Conservation (phyloP, 2,888 invertebrate genomes). For the Cenopis cana region DNA sequence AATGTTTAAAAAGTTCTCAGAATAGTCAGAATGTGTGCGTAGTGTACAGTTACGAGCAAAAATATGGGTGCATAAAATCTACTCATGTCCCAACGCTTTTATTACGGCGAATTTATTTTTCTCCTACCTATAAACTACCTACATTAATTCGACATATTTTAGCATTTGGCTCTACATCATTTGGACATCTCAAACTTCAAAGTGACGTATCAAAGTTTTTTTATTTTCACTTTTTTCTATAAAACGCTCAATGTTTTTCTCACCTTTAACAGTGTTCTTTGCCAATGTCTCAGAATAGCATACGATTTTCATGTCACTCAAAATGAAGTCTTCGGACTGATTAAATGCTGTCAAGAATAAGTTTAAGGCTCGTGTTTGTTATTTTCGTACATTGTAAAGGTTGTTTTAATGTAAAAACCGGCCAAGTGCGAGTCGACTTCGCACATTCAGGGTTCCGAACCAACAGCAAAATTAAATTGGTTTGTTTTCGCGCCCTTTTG, state of each 20-base stretch:
- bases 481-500: no score
- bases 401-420: slow-evolving; percentile 15
- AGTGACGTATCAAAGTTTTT: neutral
- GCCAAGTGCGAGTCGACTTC: no score
- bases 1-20: no score
- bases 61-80: no score
- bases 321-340: slow-evolving; percentile 38
- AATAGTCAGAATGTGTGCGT: no score
- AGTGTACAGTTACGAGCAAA: no score
- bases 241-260: slow-evolving; percentile 2
- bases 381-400: slow-evolving; percentile 9
- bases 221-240: neutral
- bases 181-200: neutral
- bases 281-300: neutral
- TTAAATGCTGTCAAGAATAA: slow-evolving; percentile 34
- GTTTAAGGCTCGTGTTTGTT: slow-evolving; percentile 25
- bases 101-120: no score
- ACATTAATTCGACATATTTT: no score
- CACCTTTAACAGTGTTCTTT: slow-evolving; percentile 13
- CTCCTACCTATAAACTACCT: no score
- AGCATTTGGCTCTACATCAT: neutral
- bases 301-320: slow-evolving; percentile 33
- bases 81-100: no score
- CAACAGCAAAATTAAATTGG: no score
- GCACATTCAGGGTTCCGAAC: no score